These are phyloP conservation scores for Setophaga kirtlandii DNA, from an alignment of 2,113 vertebrate species.

Conservation along the genomic window DNA sequence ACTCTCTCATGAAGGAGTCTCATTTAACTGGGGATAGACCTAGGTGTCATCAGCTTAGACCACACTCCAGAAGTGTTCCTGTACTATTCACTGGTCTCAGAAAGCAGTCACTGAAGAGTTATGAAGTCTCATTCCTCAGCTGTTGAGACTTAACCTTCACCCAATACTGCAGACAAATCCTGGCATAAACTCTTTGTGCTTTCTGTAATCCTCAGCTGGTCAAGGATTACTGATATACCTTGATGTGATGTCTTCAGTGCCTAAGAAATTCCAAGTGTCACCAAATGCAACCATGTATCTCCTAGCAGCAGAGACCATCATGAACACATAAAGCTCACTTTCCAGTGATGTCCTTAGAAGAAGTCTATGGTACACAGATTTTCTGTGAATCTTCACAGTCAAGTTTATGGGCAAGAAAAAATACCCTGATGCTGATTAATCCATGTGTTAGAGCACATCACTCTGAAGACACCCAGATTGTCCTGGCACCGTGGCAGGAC, in stretches of 20 bases:
- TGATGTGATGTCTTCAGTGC: neutral
- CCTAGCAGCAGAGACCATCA: neutral
- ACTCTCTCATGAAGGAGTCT: neutral
- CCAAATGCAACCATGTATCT: neutral
- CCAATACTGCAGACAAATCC: neutral
- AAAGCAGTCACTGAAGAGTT: neutral
- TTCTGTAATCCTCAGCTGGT: neutral
- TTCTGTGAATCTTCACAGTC: neutral
- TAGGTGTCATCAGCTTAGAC: neutral
- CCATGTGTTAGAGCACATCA: neutral
- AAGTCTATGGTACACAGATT: neutral
- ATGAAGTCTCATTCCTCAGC: neutral
- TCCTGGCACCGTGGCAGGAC: neutral
- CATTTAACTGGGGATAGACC: neutral
- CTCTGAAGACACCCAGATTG: neutral
- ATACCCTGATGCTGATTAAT: neutral
- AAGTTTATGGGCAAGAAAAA: neutral
- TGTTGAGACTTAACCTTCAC: neutral
- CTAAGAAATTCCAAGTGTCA: neutral
- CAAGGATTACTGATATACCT: neutral
- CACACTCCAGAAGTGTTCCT: neutral
- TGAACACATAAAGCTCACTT: neutral
- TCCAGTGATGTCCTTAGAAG: neutral
- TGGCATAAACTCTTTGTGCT: neutral
- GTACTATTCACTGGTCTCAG: neutral